Percentiles rank a stretch among this genome's conserved stretches.
phyloP scores from a whole-genome alignment of 2,797 vertebrate species.

The Sebastes diploproa region DNA sequence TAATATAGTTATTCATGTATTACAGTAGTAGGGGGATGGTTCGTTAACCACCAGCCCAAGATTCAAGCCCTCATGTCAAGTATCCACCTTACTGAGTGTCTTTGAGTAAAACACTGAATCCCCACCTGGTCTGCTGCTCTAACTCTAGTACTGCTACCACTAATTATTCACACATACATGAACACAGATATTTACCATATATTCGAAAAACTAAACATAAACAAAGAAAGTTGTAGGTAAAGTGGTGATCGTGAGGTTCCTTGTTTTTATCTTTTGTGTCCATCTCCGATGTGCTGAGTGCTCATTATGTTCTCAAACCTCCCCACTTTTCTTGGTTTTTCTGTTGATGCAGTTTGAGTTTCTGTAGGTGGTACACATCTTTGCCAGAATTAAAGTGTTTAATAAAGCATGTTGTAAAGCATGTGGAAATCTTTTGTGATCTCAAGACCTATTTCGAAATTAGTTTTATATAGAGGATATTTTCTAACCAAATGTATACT shows the following conservation, averaged over 20 bases:
- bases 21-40: not conserved
- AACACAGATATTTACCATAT: not conserved
- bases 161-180: not conserved
- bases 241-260: not conserved
- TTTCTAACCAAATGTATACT: too few species aligned
- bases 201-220: not conserved
- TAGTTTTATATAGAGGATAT: too few species aligned
- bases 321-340: not conserved
- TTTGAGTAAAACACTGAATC: not conserved
- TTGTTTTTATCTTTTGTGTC: not conserved
- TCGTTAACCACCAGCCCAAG: not conserved
- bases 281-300: not conserved
- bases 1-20: not conserved
- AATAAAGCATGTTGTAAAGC: not conserved
- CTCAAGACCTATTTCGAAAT: not conserved
- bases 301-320: not conserved
- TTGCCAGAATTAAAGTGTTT: not conserved
- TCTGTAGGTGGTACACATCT: not conserved
- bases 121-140: not conserved
- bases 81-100: not conserved
- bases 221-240: not conserved
- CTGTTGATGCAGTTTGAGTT: not conserved
- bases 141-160: not conserved
- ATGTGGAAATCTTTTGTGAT: not conserved
- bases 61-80: not conserved